Evolutionary conservation across 2,113 vertebrate species (phyloP), one percentile per base, ranked within the genome.

Genomic region (Dromas ardeola): DNA sequence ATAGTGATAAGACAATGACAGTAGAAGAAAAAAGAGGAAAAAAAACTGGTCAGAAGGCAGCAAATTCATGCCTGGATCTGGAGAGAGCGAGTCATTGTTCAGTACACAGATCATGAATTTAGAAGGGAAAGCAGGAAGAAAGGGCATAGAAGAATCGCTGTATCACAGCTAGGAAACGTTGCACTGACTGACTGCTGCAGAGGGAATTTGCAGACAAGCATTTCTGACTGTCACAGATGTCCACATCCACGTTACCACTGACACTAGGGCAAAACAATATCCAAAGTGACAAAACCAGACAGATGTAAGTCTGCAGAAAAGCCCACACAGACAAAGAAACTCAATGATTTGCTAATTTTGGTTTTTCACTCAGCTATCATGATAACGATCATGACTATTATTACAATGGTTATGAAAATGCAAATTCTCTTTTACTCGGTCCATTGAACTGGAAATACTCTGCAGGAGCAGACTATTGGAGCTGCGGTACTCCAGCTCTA

Each of bases 321-420:
- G 69, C 77, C 61, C 65, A 63, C 5, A 10, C 73, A 88, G 74
- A 86, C 55, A 92, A 81, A 83, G 45, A 85, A 91, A 85, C 32
- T 47, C 55, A 40, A 5, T 4, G 2, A 63, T 80, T 83, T 96
- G 36, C 80, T 96, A 83, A 91, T 93, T 94, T 78, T 53, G 88
- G 12, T 61, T 84, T 89, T 86, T 72, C 2, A 29, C 43, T 95
- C 94, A 72, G 93, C 38, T 81, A 88, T 86, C 85, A 74, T 53
- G 90, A 74, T 76, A 81, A 92, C 50, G 66, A 90, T 73, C 79
- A 67, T 27, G 83, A 92, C 66, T 45, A 67, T 94, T 97, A 97
- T 92, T 93, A 92, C 49, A 93, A 88, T 10, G 26, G 52, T 88
- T 94, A 94, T 95, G 81, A 97, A 98, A 97, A 98, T 95, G 92